Base-by-base conservation (phyloP, 2,888 invertebrate species). In the Lasioglossum morio region DNA sequence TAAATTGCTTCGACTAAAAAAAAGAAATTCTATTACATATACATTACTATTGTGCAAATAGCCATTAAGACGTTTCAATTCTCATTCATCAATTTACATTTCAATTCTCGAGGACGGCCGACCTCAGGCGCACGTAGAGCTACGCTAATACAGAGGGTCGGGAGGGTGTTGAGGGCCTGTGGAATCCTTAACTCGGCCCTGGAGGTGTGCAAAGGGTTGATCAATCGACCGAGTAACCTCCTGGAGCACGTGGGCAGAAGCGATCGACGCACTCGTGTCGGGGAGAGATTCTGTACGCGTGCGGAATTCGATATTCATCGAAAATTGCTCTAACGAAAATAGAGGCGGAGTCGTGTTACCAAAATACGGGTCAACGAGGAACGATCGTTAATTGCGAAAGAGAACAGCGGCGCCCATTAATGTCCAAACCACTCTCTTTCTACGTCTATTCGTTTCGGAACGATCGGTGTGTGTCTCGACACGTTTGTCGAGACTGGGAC, bases 381-480 rank as follows among this genome's bases (percentile, higher is more conserved):
- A 37, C 27, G 77, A 77, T 53, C 77, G 77, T 77, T 77, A 53
- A 77, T 70, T 40, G 77, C 77, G 70, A 70, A 53, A 77, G 77
- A 77, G 77, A 70, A 53, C 72, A 81, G 46, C 8, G 19, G 10
- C 69, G 30, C 40, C 60, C 27, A 30, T 66, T 40, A 60, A 79
- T 27, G 57, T 37, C 43, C 48, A 19, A 43, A 77, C 53, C 77
- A 70, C 40, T 53, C 70, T 66, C 66, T 66, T 66, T 66, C 66
- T 66, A 30, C 66, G 30, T 19, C 66, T 34, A 34, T 53, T 77
- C 48, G 70, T 70, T 53, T 57, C 77, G 30, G 46, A 48, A 37
- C 66, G 19, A 66, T 74, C 34, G 34, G 66, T 5, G 66, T 66
- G 63, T 66, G 53, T 53, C 66, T 34, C 34, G 66, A 66, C 30